Base-by-base conservation (phyloP, 2,113 vertebrate genomes). In the Thalassarche chlororhynchos region DNA sequence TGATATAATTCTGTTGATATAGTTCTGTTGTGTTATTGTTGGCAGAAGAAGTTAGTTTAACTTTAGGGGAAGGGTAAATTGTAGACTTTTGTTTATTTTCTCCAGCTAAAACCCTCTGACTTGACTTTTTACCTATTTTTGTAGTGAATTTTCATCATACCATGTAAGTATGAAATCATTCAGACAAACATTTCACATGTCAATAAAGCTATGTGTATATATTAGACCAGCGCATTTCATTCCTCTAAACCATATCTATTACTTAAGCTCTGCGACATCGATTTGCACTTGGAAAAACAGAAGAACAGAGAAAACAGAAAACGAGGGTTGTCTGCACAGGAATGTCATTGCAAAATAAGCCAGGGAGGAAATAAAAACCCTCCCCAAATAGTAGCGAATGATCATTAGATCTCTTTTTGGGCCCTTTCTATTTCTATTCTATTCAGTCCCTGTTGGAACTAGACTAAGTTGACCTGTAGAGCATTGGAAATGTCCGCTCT, bases 111-210 rank as follows among this genome's bases (percentile, higher is more conserved):
- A 97, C 76, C 28, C 62, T 95, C 94, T 64, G 62, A 62, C 78
- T 94, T 97, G 95, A 92, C 91, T 80, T 96, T 93, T 94, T 94
- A 96, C 91, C 94, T 96, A 91, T 96, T 96, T 97, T 97, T 91
- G 38, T 76, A 95, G 71, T 25, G 94, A 80, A 89, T 95, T 96
- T 97, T 96, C 78, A 36, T 96, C 95, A 71, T 94, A 17, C 84
- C 85, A 34, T 55, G 65, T 42, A 80, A 95, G 93, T 40, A 93
- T 92, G 94, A 94, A 96, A 90, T 91, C 49, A 90, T 77, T 82
- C 87, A 87, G 87, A 51, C 49, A 88, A 96, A 89, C 75, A 90
- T 87, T 96, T 96, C 93, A 94, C 95, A 90, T 94, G 91, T 83
- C 96, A 95, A 24, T 94, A 96, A 80, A 93, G 60, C 78, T 65